Conservation (phyloP, 2,888 invertebrate genomes). For the Eupithecia centaureata region DNA sequence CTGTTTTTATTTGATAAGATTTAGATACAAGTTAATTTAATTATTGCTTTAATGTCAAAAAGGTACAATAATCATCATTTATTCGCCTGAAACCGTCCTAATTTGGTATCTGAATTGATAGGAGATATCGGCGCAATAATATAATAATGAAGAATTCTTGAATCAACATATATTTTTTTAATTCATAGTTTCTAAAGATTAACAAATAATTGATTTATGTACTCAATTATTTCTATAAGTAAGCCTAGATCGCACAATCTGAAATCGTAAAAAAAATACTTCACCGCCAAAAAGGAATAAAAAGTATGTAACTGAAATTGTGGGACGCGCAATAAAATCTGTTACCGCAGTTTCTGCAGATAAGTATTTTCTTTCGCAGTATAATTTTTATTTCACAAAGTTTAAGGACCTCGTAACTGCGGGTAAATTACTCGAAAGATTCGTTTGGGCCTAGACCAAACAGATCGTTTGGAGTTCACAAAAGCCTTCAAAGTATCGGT, state of each 20-base stretch:
- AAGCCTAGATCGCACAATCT: constrained; percentile 23
- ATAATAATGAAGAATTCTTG: too few species aligned
- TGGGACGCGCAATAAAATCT: constrained; percentile 61
- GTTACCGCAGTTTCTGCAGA: constrained; percentile 47
- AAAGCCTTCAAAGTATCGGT: constrained; percentile 33
- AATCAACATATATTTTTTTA: too few species aligned
- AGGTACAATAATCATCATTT: too few species aligned
- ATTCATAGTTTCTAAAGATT: too few species aligned
- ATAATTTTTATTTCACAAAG: constrained; percentile 50
- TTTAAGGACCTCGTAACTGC: constrained; percentile 43
- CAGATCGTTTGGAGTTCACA: constrained; percentile 41
- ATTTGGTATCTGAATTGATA: too few species aligned
- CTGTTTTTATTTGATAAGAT: too few species aligned
- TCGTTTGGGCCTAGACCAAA: constrained; percentile 42
- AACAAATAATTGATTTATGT: too few species aligned
- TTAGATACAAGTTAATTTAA: too few species aligned
- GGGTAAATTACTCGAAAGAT: constrained; percentile 47
- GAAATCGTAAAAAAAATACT: constrained; percentile 51
- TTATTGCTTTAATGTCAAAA: too few species aligned
- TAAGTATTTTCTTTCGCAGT: constrained; percentile 50
- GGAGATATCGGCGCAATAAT: too few species aligned
- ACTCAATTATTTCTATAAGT: background rate
- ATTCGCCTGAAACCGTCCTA: too few species aligned
- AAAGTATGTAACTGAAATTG: constrained; percentile 57
- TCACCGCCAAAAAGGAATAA: constrained; percentile 49